Evolutionary conservation across 2,113 vertebrate species (phyloP), one percentile per base, ranked within the genome.

Genomic region (Ellobius talpinus): DNA sequence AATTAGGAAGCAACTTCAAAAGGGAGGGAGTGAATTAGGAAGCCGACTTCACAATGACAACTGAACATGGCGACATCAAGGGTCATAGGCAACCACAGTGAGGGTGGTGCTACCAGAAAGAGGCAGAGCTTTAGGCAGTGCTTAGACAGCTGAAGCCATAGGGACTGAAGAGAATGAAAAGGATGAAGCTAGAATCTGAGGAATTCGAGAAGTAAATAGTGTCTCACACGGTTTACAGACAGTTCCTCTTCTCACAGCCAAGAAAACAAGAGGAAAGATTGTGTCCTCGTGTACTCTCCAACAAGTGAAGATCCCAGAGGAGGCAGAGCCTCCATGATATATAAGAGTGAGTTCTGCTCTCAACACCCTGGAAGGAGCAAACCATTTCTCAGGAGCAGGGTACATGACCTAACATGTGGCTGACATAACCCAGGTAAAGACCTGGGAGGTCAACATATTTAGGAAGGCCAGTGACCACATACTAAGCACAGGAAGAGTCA

Each of bases 101-200:
- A 16, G 7, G 26, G 36, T 82, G 8, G 33, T 39, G 58, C 65
- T 42, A 29, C 45, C 50, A 91, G n/a, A 66, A 77, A 87, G 52
- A 79, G 31, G 50, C 66, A 89, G 36, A 76, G n/a, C n/a, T 26
- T 9, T 36, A 47, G 72, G 84, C 16, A 50, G 78, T 29, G 45
- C 55, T 58, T 70, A 26, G 77, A 66, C 68, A 87, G 70, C 72
- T 89, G 36, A 91, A 45, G 61, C 42, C 79, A 89, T 2, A 76
- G 72, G 70, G 39, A 89, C 87, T 33, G 42, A 21, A 96, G 33
- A 63, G 77, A 85, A 90, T 73, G 31, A 65, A 70, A 65, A 8
- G 42, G 77, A 93, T 78, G 50, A 94, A 93, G 45, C 26, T 45
- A 52, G 90, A 89, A 77, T 73, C 45, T 61, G 47, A 95, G 78